Evolutionary conservation across 2,113 vertebrate genomes (phyloP).

Genomic region (Cinclus cinclus): DNA sequence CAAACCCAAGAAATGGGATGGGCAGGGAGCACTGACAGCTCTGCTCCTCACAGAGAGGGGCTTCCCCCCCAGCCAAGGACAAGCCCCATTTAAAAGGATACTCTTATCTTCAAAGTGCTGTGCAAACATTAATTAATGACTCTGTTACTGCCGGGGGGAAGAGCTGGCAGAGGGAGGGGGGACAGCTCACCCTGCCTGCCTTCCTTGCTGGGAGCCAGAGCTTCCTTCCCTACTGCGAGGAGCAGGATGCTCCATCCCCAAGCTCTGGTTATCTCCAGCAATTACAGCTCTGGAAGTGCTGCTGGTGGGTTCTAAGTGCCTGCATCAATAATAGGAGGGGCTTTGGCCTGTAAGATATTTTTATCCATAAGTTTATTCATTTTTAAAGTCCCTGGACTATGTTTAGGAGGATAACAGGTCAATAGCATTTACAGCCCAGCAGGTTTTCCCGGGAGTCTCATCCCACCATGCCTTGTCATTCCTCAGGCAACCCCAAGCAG

Average conservation of each 20-base stretch:
- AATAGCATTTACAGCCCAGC: neutral
- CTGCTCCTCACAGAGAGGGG: neutral
- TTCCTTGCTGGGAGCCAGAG: neutral
- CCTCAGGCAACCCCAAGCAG: neutral
- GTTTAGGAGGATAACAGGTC: neutral
- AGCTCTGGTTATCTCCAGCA: neutral
- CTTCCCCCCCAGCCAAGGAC: neutral
- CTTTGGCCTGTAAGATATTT: neutral
- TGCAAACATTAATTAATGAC: neutral
- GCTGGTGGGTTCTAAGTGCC: neutral
- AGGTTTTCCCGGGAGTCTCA: neutral
- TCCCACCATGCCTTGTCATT: neutral
- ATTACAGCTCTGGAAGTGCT: neutral
- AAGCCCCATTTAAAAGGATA: neutral
- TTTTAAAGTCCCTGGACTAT: neutral
- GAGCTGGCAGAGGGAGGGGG: neutral
- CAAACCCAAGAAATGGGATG: neutral
- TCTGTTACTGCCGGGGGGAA: neutral
- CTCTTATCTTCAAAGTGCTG: neutral
- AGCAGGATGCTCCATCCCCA: neutral
- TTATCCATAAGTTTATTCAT: neutral
- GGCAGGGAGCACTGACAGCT: neutral
- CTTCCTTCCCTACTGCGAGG: rapidly evolving
- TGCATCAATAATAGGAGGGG: neutral
- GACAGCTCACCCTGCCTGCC: neutral